These are phyloP conservation scores for Muraenolepis orangiensis DNA, from an alignment of 2,797 vertebrate species.

Conservation along the genomic window DNA sequence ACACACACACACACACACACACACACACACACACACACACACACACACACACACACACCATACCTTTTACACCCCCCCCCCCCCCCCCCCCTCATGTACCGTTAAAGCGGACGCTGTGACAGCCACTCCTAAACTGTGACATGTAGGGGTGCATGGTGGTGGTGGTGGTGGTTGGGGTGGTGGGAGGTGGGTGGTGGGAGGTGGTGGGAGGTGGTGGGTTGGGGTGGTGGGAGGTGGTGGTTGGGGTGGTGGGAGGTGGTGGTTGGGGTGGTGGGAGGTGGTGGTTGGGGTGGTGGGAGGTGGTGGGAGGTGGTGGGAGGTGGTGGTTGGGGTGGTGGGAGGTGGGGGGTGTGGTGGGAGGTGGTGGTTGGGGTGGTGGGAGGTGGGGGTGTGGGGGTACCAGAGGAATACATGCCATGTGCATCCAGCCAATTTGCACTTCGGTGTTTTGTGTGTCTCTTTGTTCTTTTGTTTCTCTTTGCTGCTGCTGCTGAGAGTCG, in stretches of 20 bases:
- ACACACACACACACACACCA: too few species aligned
- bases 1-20: too few species aligned
- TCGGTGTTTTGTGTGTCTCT: slow-evolving; percentile 10
- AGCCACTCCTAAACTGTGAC: background rate
- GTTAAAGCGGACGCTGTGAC: background rate
- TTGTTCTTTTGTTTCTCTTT: background rate
- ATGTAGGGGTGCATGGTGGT: background rate
- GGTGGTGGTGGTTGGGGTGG: background rate
- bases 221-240: background rate
- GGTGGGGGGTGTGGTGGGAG: too few species aligned
- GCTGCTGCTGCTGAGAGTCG: slow-evolving; percentile 3
- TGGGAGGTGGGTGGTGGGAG: slow-evolving; percentile 7
- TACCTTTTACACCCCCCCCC: too few species aligned
- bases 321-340: background rate
- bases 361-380: too few species aligned
- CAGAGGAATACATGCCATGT: slow-evolving; percentile 1
- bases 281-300: too few species aligned
- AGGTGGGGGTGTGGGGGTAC: background rate
- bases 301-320: background rate
- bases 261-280: slow-evolving; percentile 12
- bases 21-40: too few species aligned
- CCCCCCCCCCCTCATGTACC: background rate
- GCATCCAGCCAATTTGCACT: slow-evolving; percentile 39
- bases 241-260: background rate
- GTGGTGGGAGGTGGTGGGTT: background rate